phyloP scores from a whole-genome alignment of 2,888 invertebrate genomes.

The Ethmia dodecea region DNA sequence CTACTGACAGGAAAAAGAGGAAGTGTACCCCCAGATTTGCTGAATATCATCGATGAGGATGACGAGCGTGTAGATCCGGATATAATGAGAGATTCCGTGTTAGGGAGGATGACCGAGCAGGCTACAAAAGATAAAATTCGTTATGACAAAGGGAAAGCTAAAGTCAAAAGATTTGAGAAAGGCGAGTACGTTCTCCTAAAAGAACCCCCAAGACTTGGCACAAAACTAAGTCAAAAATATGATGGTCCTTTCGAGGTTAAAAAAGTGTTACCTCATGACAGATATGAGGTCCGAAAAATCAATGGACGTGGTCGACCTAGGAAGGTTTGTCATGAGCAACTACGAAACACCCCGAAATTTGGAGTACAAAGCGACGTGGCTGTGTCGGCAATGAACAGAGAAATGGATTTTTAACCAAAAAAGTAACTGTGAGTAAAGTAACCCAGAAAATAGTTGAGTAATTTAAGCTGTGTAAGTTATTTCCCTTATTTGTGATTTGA shows the following conservation, averaged over 20 bases:
- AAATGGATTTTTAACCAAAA: conserved; percentile 89
- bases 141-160: conserved; percentile 9
- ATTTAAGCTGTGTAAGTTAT: too few species aligned
- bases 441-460: too few species aligned
- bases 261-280: neutral
- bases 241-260: neutral
- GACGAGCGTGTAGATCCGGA: neutral
- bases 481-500: too few species aligned
- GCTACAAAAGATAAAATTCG: conserved; percentile 6
- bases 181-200: conserved; percentile 1
- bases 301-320: conserved; percentile 6
- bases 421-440: too few species aligned
- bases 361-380: conserved; percentile 6
- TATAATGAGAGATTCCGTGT: neutral
- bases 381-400: conserved; percentile 15
- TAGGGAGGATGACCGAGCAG: conserved; percentile 1
- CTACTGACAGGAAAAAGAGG: neutral
- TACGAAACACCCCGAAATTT: conserved; percentile 1
- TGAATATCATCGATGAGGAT: neutral
- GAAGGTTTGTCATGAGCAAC: conserved; percentile 7
- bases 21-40: neutral
- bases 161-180: conserved; percentile 9
- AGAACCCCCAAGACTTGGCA: neutral
- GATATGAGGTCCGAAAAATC: conserved; percentile 1
- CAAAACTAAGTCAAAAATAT: neutral